Percentiles rank a stretch among this genome's conserved stretches.
phyloP scores from a whole-genome alignment of 2,113 vertebrate genomes.

The Propithecus coquereli region DNA sequence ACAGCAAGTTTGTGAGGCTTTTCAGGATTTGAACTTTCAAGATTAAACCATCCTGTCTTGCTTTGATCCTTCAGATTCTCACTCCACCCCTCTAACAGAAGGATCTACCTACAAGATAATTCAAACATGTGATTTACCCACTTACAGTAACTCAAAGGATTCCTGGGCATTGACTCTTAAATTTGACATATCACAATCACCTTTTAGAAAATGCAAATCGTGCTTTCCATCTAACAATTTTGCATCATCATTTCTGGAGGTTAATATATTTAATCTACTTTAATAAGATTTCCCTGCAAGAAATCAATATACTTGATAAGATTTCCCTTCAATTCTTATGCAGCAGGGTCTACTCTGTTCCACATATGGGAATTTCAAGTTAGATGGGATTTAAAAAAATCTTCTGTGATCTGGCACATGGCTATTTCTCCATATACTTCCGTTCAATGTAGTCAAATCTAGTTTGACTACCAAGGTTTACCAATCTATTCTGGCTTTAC shows the following conservation, averaged over 20 bases:
- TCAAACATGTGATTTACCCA: neutral
- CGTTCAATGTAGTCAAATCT: neutral
- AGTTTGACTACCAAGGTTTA: neutral
- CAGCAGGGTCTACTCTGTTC: neutral
- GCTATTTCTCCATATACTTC: neutral
- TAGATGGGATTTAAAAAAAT: neutral
- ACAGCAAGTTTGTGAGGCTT: neutral
- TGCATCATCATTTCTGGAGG: neutral
- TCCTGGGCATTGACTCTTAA: neutral
- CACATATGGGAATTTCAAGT: neutral
- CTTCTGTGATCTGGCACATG: neutral
- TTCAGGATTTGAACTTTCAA: neutral
- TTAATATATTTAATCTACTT: neutral
- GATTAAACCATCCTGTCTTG: neutral
- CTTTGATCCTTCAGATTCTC: neutral
- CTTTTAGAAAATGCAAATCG: neutral
- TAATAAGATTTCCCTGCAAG: neutral
- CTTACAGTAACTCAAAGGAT: neutral
- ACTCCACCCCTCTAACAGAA: neutral
- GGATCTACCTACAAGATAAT: neutral
- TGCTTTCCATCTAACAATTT: neutral
- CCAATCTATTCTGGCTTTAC: neutral
- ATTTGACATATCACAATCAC: neutral
- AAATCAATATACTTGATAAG: neutral
- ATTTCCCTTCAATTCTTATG: neutral